These are phyloP conservation scores for Sparidentex hasta DNA, from an alignment of 2,797 vertebrate genomes.

Conservation along the genomic window DNA sequence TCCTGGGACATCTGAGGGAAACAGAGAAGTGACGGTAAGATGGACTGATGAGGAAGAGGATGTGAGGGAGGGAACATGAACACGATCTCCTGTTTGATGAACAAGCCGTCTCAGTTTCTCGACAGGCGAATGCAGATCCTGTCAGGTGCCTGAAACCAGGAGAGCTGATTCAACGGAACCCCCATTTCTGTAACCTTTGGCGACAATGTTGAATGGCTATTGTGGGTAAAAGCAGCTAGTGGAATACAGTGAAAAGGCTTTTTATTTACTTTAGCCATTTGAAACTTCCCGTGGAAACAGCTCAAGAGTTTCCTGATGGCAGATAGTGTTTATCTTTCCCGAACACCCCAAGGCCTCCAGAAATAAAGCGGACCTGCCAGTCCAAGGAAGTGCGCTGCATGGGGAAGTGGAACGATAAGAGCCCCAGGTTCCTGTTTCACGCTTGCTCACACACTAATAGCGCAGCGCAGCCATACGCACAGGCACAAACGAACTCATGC, in stretches of 20 bases:
- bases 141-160: constrained; percentile 53
- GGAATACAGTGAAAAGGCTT: constrained; percentile 87
- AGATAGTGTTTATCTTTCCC: constrained; percentile 99
- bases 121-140: constrained; percentile 25
- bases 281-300: constrained; percentile 99
- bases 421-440: constrained; percentile 93
- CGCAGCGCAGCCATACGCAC: constrained; percentile 16
- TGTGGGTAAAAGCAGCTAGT: constrained; percentile 83
- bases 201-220: constrained; percentile 85
- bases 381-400: constrained; percentile 85
- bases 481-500: constrained; percentile 51
- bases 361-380: constrained; percentile 97
- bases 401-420: constrained; percentile 92
- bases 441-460: constrained; percentile 79
- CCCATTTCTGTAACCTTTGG: constrained; percentile 82
- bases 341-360: constrained; percentile 97
- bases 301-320: constrained; percentile 99
- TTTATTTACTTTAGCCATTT: constrained; percentile 99
- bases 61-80: constrained; percentile 9
- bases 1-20: constrained; percentile 88
- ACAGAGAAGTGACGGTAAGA: constrained; percentile 20
- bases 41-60: constrained; percentile 13
- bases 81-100: constrained; percentile 37
- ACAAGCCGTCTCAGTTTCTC: constrained; percentile 48
- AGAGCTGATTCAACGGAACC: constrained; percentile 53